Conservation (phyloP, 2,797 vertebrate species). For the Heterohyrax brucei region DNA sequence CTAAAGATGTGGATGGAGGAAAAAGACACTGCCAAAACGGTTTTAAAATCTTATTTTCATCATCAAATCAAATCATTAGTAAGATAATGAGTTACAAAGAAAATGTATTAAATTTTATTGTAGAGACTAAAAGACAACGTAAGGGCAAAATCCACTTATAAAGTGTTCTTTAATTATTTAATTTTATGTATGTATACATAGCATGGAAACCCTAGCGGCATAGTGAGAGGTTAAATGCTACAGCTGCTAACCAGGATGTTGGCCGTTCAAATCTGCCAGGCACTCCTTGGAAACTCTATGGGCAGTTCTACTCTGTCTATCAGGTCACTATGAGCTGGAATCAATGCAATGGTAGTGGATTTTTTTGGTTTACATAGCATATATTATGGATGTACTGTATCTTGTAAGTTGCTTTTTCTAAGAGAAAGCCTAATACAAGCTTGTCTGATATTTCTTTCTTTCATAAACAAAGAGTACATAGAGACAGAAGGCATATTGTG, state of each 20-base stretch:
- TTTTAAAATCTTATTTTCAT: slow-evolving; percentile 60
- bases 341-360: too few relatives aligned
- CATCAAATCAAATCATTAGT: slow-evolving; percentile 43
- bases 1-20: slow-evolving; percentile 44
- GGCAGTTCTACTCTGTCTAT: too few relatives aligned
- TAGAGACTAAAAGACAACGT: slow-evolving; percentile 4
- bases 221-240: too few relatives aligned
- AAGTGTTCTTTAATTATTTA: slow-evolving; percentile 3
- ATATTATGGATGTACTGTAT: background rate
- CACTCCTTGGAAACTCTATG: too few relatives aligned
- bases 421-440: background rate
- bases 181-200: background rate
- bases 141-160: slow-evolving; percentile 35
- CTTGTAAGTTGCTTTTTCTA: slow-evolving; percentile 21
- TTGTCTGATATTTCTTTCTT: slow-evolving; percentile 3
- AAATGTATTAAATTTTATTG: slow-evolving; percentile 50
- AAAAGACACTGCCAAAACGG: slow-evolving; percentile 33
- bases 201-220: too few relatives aligned
- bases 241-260: too few relatives aligned
- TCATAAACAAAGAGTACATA: background rate
- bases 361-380: too few relatives aligned
- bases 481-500: background rate
- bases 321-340: too few relatives aligned
- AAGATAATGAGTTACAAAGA: slow-evolving; percentile 44
- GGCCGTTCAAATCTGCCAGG: too few relatives aligned